Conservation (phyloP, 2,888 invertebrate genomes). For the Drosophila acutilabella region DNA sequence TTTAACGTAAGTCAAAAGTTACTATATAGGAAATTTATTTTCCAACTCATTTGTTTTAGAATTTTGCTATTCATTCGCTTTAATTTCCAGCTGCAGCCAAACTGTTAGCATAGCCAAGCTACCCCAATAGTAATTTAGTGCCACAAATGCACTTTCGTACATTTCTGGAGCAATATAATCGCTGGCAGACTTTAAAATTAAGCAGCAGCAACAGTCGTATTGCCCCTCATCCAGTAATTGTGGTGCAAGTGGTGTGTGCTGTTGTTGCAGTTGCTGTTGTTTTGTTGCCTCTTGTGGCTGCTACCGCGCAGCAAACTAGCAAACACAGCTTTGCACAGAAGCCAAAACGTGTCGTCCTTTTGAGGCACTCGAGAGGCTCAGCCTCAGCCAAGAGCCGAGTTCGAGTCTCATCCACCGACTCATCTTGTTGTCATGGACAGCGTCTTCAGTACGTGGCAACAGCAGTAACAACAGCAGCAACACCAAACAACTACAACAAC, state of each 20-base stretch:
- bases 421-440: conserved; percentile 73
- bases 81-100: not conserved
- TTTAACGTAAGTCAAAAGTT: too few species aligned
- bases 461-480: conserved; percentile 39
- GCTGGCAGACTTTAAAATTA: conserved; percentile 70
- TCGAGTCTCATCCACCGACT: conserved; percentile 34
- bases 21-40: not conserved
- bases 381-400: conserved; percentile 33
- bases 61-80: not conserved
- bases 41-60: too few species aligned
- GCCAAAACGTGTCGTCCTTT: conserved; percentile 82
- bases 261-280: conserved; percentile 30
- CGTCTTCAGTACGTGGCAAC: conserved; percentile 62
- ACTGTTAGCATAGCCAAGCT: not conserved
- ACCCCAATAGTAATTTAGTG: not conserved
- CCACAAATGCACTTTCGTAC: conserved; percentile 69
- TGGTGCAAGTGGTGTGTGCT: conserved; percentile 66
- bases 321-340: conserved; percentile 73
- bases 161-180: conserved; percentile 83
- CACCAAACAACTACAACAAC: not conserved
- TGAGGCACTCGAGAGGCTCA: conserved; percentile 65
- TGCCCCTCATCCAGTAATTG: conserved; percentile 66
- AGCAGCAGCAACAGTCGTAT: conserved; percentile 58
- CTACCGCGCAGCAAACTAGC: conserved; percentile 53
- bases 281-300: conserved; percentile 51